phyloP scores from a whole-genome alignment of 2,888 invertebrate species.

The Cantharis rustica region DNA sequence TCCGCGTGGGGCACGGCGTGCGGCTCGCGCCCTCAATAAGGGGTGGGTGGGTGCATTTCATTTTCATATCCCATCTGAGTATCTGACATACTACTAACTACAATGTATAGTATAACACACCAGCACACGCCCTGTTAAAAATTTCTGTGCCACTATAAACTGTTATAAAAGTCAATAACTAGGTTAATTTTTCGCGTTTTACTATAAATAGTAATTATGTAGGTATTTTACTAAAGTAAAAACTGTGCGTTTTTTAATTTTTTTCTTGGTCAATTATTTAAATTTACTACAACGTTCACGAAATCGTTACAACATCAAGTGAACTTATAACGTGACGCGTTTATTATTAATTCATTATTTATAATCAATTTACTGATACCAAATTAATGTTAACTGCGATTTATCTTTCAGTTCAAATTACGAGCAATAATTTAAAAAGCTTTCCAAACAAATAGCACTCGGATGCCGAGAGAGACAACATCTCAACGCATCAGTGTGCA shows the following conservation, averaged over 20 bases:
- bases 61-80: slow-evolving; percentile 28
- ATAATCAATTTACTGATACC: not conserved
- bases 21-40: slow-evolving; percentile 31
- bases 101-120: slow-evolving; percentile 13
- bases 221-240: not conserved
- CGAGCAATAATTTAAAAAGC: not conserved
- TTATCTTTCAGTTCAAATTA: not conserved
- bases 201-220: not conserved
- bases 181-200: slow-evolving; percentile 20
- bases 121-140: slow-evolving; percentile 28
- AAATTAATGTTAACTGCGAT: not conserved
- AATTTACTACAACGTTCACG: not conserved
- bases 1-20: slow-evolving; percentile 29
- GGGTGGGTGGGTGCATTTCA: slow-evolving; percentile 30
- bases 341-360: not conserved
- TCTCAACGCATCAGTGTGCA: not conserved
- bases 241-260: not conserved
- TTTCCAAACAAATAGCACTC: not conserved
- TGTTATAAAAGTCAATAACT: slow-evolving; percentile 24
- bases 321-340: not conserved
- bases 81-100: slow-evolving; percentile 27
- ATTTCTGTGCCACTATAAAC: slow-evolving; percentile 19
- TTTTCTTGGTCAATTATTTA: not conserved
- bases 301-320: not conserved
- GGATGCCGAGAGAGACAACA: not conserved